Evolutionary conservation across 2,888 invertebrate species (phyloP), one percentile per base, ranked within the genome.

Genomic region (Stictocephala bisonia): DNA sequence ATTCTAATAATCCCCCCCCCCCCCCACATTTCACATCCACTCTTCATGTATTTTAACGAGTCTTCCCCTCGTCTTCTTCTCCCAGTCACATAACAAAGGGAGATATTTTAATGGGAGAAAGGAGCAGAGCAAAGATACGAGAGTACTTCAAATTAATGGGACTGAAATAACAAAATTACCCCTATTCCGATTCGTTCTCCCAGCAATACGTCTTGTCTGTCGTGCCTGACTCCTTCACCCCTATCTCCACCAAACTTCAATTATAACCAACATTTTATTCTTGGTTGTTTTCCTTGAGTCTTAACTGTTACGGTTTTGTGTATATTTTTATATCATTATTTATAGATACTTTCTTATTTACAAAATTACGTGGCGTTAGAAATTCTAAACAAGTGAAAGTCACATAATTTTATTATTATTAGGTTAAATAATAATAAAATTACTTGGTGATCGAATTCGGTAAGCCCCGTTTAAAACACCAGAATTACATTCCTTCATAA

Each of bases 111-210:
- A 64, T 64, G 27, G 60, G 31, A 56, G 56, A 56, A 40, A 31
- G 35, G 40, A 69, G 69, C n/a, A n/a, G 41, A 69, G 53, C 40
- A 56, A 35, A 69, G 56, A 48, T 50, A 40, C 64, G 71, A 15
- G 53, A 48, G 51, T 64, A 18, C 72, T 72, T 53, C 24, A 72
- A 66, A 72, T 72, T 72, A 72, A 72, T 72, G 72, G 64, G 66
- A 35, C 72, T 53, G 72, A 72, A 72, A 72, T 72, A 72, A 72
- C 72, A 72, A 72, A 72, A 72, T 72, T 72, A 72, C 72, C 72
- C 66, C 64, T 40, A 51, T 64, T 66, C 66, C 22, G n/a, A 64
- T 64, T 44, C 64, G 64, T 64, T 44, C 64, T 44, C 26, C 26
- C 40, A 41, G 24, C 60, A 3, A 64, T 64, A 40, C 44, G 64